Evolutionary conservation across 2,797 vertebrate species (phyloP).

Genomic region (Sphenodon punctatus): DNA sequence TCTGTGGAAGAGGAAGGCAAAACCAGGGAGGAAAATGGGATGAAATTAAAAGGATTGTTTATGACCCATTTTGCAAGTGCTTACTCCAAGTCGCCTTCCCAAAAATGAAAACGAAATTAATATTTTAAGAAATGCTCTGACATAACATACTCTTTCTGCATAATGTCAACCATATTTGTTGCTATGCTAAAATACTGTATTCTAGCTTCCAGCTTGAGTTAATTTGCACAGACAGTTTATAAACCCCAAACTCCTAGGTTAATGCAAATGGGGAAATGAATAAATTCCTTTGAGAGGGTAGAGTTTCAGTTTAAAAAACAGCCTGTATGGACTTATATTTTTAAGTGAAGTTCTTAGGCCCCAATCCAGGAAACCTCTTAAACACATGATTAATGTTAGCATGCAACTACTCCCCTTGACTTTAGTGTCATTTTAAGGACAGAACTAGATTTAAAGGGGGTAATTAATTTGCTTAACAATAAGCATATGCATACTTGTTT

Average conservation of each 20-base stretch:
- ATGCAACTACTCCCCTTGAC: not conserved
- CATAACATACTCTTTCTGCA: constrained; percentile 41
- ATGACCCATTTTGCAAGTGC: not conserved
- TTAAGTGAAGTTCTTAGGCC: constrained; percentile 22
- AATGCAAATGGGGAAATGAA: constrained; percentile 50
- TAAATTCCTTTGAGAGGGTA: constrained; percentile 33
- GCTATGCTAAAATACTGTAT: not conserved
- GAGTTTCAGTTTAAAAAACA: constrained; percentile 39
- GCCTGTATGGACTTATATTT: constrained; percentile 1
- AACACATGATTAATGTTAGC: constrained; percentile 34
- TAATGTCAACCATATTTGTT: constrained; percentile 50
- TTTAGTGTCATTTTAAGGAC: not conserved
- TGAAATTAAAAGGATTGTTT: no score
- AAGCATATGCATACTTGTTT: constrained; percentile 34
- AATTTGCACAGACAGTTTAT: constrained; percentile 61
- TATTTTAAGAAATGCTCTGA: constrained; percentile 44
- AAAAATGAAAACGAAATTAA: constrained; percentile 48
- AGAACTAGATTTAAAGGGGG: constrained; percentile 26
- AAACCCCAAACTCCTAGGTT: constrained; percentile 46
- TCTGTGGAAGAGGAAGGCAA: no score
- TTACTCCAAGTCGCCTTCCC: constrained; percentile 21
- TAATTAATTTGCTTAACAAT: constrained; percentile 55
- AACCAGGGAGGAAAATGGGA: no score
- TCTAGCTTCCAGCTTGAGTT: constrained; percentile 52
- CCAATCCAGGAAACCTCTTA: constrained; percentile 35